Conservation (phyloP, 2,797 vertebrate species). For the Micrastur ruficollis region DNA sequence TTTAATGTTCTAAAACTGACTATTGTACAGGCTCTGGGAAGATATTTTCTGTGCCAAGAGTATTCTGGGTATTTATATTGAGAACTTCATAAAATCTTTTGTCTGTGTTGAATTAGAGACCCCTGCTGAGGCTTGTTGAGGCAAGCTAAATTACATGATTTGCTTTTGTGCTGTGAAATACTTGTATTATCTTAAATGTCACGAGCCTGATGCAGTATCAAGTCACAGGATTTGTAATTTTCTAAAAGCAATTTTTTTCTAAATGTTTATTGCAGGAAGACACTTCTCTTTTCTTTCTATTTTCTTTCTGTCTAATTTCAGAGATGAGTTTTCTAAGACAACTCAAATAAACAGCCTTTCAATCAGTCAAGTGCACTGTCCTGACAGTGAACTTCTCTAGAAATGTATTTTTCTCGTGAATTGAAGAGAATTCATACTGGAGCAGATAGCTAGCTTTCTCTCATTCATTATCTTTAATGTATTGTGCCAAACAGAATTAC, state of each 20-base stretch:
- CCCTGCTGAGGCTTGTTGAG: slow-evolving; percentile 74
- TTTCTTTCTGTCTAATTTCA: slow-evolving; percentile 60
- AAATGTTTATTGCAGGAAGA: slow-evolving; percentile 72
- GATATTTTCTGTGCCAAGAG: slow-evolving; percentile 26
- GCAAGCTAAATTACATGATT: slow-evolving; percentile 77
- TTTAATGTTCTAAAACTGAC: slow-evolving; percentile 35
- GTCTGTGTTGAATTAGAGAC: slow-evolving; percentile 73
- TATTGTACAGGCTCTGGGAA: slow-evolving; percentile 37
- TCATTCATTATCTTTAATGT: slow-evolving; percentile 39
- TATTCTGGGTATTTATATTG: slow-evolving; percentile 68
- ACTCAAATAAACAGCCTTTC: slow-evolving; percentile 61
- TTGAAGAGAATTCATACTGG: slow-evolving; percentile 1
- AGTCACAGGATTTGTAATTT: slow-evolving; percentile 69
- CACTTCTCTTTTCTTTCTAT: slow-evolving; percentile 53
- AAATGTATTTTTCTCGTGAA: slow-evolving; percentile 40
- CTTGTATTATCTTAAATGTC: slow-evolving; percentile 77
- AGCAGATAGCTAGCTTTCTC: slow-evolving; percentile 16
- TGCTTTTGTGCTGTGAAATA: slow-evolving; percentile 76
- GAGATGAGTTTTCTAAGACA: slow-evolving; percentile 60
- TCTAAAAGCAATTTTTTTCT: slow-evolving; percentile 71
- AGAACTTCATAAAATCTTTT: slow-evolving; percentile 75
- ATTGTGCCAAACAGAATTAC: slow-evolving; percentile 42
- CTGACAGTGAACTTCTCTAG: slow-evolving; percentile 37
- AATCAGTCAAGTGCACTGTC: slow-evolving; percentile 47
- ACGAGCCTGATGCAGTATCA: slow-evolving; percentile 70